Evolutionary conservation across 2,888 invertebrate genomes (phyloP), one percentile per base, ranked within the genome.

Genomic region (Drosophila algonquin): DNA sequence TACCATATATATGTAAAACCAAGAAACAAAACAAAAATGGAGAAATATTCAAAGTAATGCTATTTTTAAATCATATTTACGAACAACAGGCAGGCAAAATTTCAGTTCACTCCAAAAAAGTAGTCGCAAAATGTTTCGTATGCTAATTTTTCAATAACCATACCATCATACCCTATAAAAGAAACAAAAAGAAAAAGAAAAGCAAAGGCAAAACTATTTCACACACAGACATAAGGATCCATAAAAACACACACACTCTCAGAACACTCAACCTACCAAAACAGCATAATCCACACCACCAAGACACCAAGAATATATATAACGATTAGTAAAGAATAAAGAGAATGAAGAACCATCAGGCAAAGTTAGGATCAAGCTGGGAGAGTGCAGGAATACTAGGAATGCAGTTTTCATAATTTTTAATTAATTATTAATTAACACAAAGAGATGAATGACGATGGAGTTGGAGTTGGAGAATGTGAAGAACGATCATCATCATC

Each of bases 281-380:
- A 69, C 55, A 79, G 70, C 77, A 87, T 85, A 85, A 83, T 76
- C 81, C 82, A 83, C 87, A 84, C 85, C 84, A 85, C 80, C 85
- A 81, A 83, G 48, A 72, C 75, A 71, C 59, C 46, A 67, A 63
- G 67, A 79, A 76, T 51, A 67, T 55, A 57, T 65, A 61, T 40
- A 53, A 45, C 67, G 63, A 64, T 71, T 70, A 67, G 74, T 72
- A 83, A 74, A 46, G 62, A 76, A 57, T 69, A 55, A 57, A 76
- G 55, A 40, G 54, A 24, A 60, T 27, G 50, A 46, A 30, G 57
- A 35, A 50, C 14, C 18, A 63, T 78, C 70, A 62, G 64, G 70
- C 62, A 70, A 51, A 59, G 65, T 53, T 46, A 47, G 59, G 74
- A 73, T 65, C 51, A 32, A 52, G 64, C 54, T 59, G 68, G 27